Conservation (phyloP, 2,888 invertebrate species). For the Acronicta psi region DNA sequence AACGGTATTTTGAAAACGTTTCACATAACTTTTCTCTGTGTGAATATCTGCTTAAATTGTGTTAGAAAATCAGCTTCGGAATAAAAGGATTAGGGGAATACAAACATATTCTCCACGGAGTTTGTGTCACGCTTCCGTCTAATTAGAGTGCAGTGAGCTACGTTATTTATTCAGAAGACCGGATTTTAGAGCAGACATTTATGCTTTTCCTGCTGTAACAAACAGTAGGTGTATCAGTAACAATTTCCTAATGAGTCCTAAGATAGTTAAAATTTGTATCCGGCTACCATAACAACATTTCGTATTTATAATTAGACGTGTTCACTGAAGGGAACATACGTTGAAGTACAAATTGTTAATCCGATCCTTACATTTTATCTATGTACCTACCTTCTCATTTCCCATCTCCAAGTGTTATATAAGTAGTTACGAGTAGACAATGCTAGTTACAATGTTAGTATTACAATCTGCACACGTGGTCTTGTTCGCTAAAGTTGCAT, state of each 20-base stretch:
- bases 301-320: too few relatives aligned
- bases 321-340: too few relatives aligned
- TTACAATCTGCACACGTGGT: neutral
- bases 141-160: constrained; percentile 33
- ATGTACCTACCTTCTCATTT: too few relatives aligned
- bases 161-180: constrained; percentile 32
- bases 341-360: too few relatives aligned
- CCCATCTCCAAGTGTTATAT: too few relatives aligned
- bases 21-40: constrained; percentile 20
- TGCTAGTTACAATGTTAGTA: neutral
- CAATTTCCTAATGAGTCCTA: neutral
- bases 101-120: constrained; percentile 23
- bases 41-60: constrained; percentile 25
- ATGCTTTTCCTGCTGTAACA: neutral
- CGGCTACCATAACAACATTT: too few relatives aligned
- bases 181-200: constrained; percentile 12
- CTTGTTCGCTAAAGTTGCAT: constrained; percentile 3
- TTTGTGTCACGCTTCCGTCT: constrained; percentile 41
- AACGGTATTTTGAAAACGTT: constrained; percentile 24
- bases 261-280: too few relatives aligned
- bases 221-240: too few relatives aligned
- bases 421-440: too few relatives aligned
- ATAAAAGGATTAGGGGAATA: constrained; percentile 39
- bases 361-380: too few relatives aligned
- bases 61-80: constrained; percentile 30